phyloP scores from a whole-genome alignment of 2,888 invertebrate genomes.

The Hypomecis atomaria region DNA sequence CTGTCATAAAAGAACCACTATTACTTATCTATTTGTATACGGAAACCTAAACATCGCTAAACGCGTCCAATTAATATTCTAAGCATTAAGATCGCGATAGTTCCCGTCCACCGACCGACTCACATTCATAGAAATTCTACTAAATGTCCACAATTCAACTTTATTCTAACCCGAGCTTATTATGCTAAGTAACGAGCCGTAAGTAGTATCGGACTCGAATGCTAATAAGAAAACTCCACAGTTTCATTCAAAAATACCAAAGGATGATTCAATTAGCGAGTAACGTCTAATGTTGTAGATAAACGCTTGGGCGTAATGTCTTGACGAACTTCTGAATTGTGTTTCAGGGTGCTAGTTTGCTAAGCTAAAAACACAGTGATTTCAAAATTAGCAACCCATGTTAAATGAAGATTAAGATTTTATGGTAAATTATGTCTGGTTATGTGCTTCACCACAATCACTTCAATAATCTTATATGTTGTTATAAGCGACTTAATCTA shows the following conservation, averaged over 20 bases:
- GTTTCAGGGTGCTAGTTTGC: neutral
- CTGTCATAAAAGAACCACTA: no score
- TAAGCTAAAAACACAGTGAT: no score
- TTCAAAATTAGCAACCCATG: no score
- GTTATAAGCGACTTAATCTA: no score
- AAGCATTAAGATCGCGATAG: neutral
- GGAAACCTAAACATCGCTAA: no score
- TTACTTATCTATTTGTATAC: no score
- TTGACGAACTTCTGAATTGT: conserved; percentile 7
- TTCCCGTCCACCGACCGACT: neutral
- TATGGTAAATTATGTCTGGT: no score
- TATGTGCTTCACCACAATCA: no score
- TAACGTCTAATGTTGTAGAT: conserved; percentile 19
- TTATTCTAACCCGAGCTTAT: conserved; percentile 12
- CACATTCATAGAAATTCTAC: neutral
- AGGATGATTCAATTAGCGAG: conserved; percentile 33
- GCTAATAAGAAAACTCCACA: conserved; percentile 26
- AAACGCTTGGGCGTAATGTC: conserved; percentile 3
- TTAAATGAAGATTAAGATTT: no score
- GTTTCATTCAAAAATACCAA: conserved; percentile 21
- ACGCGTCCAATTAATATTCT: neutral
- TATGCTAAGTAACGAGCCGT: conserved; percentile 29
- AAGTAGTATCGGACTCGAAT: conserved; percentile 25
- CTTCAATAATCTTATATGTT: no score
- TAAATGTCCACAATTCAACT: conserved; percentile 6